A percentile compares a stretch with the other conserved stretches of the same genome.
phyloP scores from a whole-genome alignment of 2,113 vertebrate species.

The Plestiodon gilberti region DNA sequence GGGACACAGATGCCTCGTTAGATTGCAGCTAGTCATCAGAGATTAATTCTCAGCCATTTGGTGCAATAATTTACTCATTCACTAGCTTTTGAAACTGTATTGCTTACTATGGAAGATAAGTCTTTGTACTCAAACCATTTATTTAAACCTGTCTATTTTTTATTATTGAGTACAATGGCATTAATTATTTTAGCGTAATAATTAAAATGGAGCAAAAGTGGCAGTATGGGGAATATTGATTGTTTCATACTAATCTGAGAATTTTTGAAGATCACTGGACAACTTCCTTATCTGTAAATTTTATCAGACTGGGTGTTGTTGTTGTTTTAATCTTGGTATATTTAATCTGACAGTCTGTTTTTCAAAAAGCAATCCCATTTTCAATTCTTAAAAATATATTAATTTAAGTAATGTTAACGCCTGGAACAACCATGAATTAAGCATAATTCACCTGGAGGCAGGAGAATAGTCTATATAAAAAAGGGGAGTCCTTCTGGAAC shows the following conservation, averaged over 20 bases:
- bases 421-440: neutral
- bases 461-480: neutral
- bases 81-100: conserved; percentile 80
- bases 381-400: conserved; percentile 32
- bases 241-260: conserved; percentile 23
- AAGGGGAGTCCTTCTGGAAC: neutral
- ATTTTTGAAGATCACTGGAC: neutral
- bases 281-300: conserved; percentile 35
- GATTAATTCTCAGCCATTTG: conserved; percentile 88
- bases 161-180: conserved; percentile 56
- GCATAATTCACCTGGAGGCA: neutral
- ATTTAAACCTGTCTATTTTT: conserved; percentile 74
- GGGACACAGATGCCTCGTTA: conserved; percentile 86
- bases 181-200: conserved; percentile 64
- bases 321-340: conserved; percentile 1
- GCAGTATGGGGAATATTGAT: conserved; percentile 56
- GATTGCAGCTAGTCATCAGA: conserved; percentile 83
- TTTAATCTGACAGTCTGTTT: conserved; percentile 40
- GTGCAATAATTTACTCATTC: conserved; percentile 85
- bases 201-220: conserved; percentile 62
- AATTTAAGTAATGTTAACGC: conserved; percentile 18
- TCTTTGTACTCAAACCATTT: conserved; percentile 76
- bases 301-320: conserved; percentile 1
- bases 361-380: conserved; percentile 44
- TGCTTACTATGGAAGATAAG: conserved; percentile 64